These are phyloP conservation scores for Melanotaenia pygmaea DNA, from an alignment of 2,797 vertebrate genomes.

Conservation along the genomic window DNA sequence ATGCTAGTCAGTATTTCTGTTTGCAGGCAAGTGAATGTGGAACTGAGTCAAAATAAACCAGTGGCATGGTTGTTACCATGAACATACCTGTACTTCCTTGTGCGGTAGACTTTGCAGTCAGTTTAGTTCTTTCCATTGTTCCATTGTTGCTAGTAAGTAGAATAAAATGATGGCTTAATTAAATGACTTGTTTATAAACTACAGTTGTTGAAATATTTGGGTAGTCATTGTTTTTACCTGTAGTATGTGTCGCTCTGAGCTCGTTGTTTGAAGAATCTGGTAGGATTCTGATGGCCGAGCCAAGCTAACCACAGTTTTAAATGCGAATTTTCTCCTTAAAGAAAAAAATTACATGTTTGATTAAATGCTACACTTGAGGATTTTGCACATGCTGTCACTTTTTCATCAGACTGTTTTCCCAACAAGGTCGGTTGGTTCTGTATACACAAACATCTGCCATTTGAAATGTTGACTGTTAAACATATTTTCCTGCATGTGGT, in stretches of 20 bases:
- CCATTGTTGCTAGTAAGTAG: neutral
- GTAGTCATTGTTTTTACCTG: neutral
- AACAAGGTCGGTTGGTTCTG: too few species aligned
- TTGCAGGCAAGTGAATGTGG: neutral
- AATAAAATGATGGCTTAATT: neutral
- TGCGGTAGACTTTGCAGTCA: neutral
- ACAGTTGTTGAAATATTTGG: neutral
- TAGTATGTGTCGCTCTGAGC: too few species aligned
- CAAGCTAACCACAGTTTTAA: too few species aligned
- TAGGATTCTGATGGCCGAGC: too few species aligned
- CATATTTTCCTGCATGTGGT: neutral
- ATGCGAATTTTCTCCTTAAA: too few species aligned
- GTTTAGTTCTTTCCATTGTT: neutral
- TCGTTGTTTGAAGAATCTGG: too few species aligned
- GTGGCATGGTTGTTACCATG: neutral
- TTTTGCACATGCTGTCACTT: too few species aligned
- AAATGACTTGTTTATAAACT: neutral
- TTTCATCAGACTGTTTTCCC: too few species aligned
- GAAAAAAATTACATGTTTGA: too few species aligned
- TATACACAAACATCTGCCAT: neutral
- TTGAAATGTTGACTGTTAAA: neutral
- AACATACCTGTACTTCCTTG: neutral
- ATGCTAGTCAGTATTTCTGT: neutral
- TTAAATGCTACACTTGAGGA: too few species aligned
- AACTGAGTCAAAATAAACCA: conserved; percentile 5